Conservation (phyloP, 2,797 vertebrate species). For the Pteronotus mesoamericanus region DNA sequence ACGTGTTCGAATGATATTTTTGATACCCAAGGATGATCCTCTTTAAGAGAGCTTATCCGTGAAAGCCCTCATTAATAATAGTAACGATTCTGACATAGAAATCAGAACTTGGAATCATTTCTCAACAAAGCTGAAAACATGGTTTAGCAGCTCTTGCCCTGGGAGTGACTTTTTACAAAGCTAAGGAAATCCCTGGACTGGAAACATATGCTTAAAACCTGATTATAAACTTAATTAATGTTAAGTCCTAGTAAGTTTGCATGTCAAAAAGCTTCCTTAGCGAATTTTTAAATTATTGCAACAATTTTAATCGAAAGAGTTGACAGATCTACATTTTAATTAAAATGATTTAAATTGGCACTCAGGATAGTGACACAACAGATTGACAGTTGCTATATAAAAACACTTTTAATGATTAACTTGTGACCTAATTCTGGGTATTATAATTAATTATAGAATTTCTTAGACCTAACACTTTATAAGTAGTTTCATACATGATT, state of each 20-base stretch:
- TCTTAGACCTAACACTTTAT: background rate
- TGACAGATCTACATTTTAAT: slow-evolving; percentile 59
- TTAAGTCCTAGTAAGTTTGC: slow-evolving; percentile 62
- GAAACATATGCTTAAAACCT: slow-evolving; percentile 78
- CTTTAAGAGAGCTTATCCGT: slow-evolving; percentile 76
- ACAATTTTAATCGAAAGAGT: slow-evolving; percentile 37
- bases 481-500: background rate
- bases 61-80: slow-evolving; percentile 77
- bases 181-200: slow-evolving; percentile 70
- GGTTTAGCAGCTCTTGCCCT: slow-evolving; percentile 70
- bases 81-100: slow-evolving; percentile 75
- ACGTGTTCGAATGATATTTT: slow-evolving; percentile 63
- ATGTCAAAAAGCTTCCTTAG: slow-evolving; percentile 69
- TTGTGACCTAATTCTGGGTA: background rate
- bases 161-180: slow-evolving; percentile 68
- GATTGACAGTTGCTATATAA: slow-evolving; percentile 31
- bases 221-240: slow-evolving; percentile 81
- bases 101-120: slow-evolving; percentile 78
- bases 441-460: background rate
- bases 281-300: slow-evolving; percentile 63
- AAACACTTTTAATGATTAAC: background rate
- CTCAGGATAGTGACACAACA: slow-evolving; percentile 37
- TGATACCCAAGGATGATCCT: slow-evolving; percentile 73
- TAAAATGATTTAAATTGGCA: slow-evolving; percentile 54
- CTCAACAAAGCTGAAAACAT: slow-evolving; percentile 74